Conservation (phyloP, 2,797 vertebrate genomes). For the Nyctalus aviator region DNA sequence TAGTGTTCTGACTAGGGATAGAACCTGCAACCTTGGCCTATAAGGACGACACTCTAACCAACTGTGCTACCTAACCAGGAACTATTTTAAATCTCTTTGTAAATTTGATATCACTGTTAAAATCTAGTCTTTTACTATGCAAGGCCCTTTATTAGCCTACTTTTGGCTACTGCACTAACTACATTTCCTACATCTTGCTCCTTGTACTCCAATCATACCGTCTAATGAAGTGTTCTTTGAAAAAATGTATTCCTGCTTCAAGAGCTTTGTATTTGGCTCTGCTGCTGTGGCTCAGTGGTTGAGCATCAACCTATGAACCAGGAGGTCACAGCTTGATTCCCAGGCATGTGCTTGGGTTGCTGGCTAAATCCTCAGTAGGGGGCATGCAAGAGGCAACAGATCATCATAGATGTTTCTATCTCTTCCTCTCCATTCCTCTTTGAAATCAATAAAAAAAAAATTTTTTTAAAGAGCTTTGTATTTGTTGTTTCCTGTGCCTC, state of each 20-base stretch:
- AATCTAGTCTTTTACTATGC: constrained; percentile 4
- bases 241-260: background rate
- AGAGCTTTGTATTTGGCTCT: background rate
- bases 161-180: background rate
- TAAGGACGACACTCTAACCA: background rate
- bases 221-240: background rate
- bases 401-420: too few relatives aligned
- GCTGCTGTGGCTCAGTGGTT: too few relatives aligned
- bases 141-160: background rate
- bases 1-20: background rate
- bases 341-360: too few relatives aligned
- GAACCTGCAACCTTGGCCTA: background rate
- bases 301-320: too few relatives aligned
- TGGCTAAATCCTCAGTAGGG: too few relatives aligned
- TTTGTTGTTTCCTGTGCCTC: background rate
- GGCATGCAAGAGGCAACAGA: too few relatives aligned
- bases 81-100: constrained; percentile 1
- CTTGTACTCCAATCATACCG: background rate
- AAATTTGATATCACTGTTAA: constrained; percentile 4
- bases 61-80: background rate
- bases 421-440: too few relatives aligned
- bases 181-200: constrained; percentile 2
- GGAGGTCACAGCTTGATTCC: too few relatives aligned
- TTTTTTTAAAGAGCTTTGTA: too few relatives aligned
- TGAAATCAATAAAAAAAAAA: too few relatives aligned